phyloP scores from a whole-genome alignment of 2,113 vertebrate species.

The Tragelaphus buxtoni region DNA sequence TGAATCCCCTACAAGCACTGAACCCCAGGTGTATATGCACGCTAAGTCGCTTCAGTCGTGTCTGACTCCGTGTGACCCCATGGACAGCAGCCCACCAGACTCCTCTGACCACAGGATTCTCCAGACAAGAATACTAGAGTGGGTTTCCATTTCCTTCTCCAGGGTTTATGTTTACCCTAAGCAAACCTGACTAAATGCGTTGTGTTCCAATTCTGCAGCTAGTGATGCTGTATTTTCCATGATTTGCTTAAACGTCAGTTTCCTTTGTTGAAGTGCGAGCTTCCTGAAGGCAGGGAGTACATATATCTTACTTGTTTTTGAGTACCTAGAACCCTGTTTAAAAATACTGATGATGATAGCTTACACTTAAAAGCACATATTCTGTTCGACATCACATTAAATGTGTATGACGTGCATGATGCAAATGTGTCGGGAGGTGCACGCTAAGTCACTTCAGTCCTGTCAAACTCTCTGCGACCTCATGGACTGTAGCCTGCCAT shows the following conservation, averaged over 20 bases:
- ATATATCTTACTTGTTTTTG: background rate
- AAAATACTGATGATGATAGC: background rate
- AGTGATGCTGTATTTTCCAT: background rate
- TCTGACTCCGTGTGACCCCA: rapidly evolving
- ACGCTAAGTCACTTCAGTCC: background rate
- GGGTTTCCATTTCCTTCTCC: background rate
- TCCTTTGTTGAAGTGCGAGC: background rate
- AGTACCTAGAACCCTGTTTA: background rate
- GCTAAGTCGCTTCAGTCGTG: background rate
- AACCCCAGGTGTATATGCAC: background rate
- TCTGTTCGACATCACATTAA: background rate
- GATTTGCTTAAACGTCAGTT: background rate
- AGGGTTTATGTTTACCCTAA: background rate
- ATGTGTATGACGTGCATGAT: background rate
- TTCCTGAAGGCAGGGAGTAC: background rate
- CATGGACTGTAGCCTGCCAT: background rate
- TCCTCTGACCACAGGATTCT: background rate
- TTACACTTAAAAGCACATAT: background rate
- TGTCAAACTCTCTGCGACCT: background rate
- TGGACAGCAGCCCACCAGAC: background rate
- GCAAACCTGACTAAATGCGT: background rate
- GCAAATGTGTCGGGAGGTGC: background rate
- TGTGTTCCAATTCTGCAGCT: background rate
- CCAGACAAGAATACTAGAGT: background rate
- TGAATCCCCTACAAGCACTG: background rate